Evolutionary conservation across 2,797 vertebrate species (phyloP), one percentile per base, ranked within the genome.

Genomic region (Myiotriccus ornatus): DNA sequence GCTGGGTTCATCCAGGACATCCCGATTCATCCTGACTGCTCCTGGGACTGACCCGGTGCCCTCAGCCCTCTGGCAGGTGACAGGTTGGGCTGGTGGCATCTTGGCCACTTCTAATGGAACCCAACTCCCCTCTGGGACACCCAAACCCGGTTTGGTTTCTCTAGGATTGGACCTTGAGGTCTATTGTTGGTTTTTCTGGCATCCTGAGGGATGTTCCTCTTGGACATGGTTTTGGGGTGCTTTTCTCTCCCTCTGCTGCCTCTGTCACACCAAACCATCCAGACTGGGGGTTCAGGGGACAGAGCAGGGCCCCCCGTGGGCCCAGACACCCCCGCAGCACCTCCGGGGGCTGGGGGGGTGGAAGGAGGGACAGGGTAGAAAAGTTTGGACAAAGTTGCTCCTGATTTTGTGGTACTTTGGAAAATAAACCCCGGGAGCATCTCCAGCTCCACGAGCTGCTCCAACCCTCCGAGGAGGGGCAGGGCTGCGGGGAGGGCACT

Each of bases 391-490:
- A 15, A 49, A 41, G 37, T 30, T 6, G 6, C 14, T 8, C 30
- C 5, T 0, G 6, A 21, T 44, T 43, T 79, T 18, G 16, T 1
- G 2, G 3, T 13, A 0, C n/a, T 87, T 70, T 22, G 35, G 19
- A 18, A 55, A 59, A 8, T 3, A 27, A 39, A 68, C 19, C 30
- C 15, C 1, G 0, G 8, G 12, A 41, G 0, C 2, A 0, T 2
- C 39, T 44, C 32, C 23, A 23, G 8, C 63, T 16, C 49, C 47
- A 37, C 10, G 5, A n/a, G 21, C 20, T 10, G 28, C 68, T 30
- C 22, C 3, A 37, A 32, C 10, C 4, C 10, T 0, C 14, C 1
- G 0, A 20, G 39, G 2, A 69, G 56, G 23, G 14, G 39, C 2
- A 69, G 56, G 23, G 14, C 43, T 32, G 8, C 30, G 3, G 16